Evolutionary conservation across 1,140 invertebrate species (phyloP), one percentile per base, ranked within the genome.

Genomic region (Pemphigus obesinymphae): DNA sequence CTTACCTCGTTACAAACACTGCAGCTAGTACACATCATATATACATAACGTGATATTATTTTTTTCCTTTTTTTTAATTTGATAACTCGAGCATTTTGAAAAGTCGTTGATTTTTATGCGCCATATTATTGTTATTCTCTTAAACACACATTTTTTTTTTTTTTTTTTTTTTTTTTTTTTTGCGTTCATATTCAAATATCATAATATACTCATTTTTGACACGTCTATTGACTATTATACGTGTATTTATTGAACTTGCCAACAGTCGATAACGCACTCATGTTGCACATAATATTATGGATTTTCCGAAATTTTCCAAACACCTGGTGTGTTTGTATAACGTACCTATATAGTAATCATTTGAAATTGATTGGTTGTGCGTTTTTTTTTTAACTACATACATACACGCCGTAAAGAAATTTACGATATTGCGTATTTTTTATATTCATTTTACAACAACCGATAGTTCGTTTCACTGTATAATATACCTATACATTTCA

Each of bases 231-330:
- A 73, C 45, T 50, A 20, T 50, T 29, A 31, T 26, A 29, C 26
- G 43, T 31, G 70, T 73, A 50, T 73, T 73, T 31, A 13, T 73
- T 26, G 43, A 73, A 73, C 26, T 43, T n/a, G 70, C 15, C 70
- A 31, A n/a, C 43, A 50, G 43, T 73, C 8, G 70, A 73, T 50
- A 50, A 50, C 43, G 70, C 43, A 31, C 43, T 70, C 3, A 26
- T 26, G 45, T 70, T 34, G 8, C 1, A 10, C 20, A 13, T 15
- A 43, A 45, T 29, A 48, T 48, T 50, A 50, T 50, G 8, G 70
- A 50, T 73, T 73, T 70, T 43, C 40, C 23, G 6, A 70, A 70
- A 15, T 43, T 73, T 73, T 4, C 26, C 20, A 0, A 31, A 50
- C 45, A 73, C 70, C 40, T 29, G 68, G n/a, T 37, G 34, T 66